Conservation (phyloP, 2,113 vertebrate genomes). For the Petroica traversi region DNA sequence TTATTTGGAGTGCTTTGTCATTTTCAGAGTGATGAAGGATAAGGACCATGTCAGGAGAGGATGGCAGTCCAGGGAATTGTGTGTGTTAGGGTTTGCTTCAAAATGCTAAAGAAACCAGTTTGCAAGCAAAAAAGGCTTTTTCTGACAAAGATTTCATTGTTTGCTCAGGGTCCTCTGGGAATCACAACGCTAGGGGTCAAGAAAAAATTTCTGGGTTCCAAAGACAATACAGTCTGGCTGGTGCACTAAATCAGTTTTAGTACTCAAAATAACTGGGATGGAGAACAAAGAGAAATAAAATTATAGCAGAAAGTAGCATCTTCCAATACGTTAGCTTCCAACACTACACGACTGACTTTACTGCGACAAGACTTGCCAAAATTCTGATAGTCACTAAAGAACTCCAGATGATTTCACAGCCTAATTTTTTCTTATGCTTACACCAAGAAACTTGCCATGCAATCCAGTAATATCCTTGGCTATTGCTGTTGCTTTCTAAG, state of each 20-base stretch:
- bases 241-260: fast-evolving
- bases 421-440: background rate
- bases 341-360: background rate
- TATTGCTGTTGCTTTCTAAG: background rate
- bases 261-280: background rate
- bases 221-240: background rate
- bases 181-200: constrained; percentile 57
- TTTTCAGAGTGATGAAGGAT: constrained; percentile 48
- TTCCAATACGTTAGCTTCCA: background rate
- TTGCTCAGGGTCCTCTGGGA: constrained; percentile 48
- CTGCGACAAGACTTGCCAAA: background rate
- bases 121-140: background rate
- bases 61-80: constrained; percentile 71
- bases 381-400: background rate
- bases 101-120: background rate
- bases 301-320: background rate
- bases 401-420: background rate
- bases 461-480: background rate
- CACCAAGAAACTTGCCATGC: background rate
- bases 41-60: constrained; percentile 55
- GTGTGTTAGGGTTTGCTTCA: background rate
- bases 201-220: constrained; percentile 53
- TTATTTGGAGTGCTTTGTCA: background rate
- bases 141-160: background rate
- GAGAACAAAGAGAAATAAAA: background rate